These are phyloP conservation scores for Helicoverpa assulta DNA, from an alignment of 2,888 invertebrate species.

Conservation along the genomic window DNA sequence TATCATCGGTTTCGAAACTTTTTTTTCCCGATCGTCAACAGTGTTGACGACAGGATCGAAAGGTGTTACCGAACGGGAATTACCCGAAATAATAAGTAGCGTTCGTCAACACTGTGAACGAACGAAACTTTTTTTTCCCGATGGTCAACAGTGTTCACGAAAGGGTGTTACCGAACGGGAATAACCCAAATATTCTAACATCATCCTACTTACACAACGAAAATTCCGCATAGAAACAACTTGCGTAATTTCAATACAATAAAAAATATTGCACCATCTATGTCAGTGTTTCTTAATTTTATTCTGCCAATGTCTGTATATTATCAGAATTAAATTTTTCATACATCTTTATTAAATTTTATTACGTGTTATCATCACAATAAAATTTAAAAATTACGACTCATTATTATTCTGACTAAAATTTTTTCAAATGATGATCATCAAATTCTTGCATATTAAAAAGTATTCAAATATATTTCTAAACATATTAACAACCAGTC, in stretches of 20 bases:
- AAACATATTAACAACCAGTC: constrained; percentile 21
- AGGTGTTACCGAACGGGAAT: no score
- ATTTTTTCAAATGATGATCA: constrained; percentile 31
- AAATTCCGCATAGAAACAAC: no score
- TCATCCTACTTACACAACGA: no score
- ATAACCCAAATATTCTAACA: no score
- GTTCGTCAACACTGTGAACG: no score
- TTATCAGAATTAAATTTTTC: neutral
- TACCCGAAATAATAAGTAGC: no score
- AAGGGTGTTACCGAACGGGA: no score
- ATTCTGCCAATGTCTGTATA: neutral
- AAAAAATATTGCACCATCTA: constrained; percentile 24
- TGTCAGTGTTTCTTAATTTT: neutral
- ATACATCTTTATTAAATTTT: constrained; percentile 16
- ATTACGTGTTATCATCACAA: constrained; percentile 19
- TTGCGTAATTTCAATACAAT: neutral
- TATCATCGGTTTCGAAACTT: no score
- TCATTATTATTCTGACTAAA: constrained; percentile 18
- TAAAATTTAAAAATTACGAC: constrained; percentile 20
- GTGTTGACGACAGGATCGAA: no score
- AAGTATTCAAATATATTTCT: constrained; percentile 10
- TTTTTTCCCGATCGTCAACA: no score
- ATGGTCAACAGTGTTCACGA: no score
- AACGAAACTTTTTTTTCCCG: no score
- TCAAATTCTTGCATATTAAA: constrained; percentile 40